phyloP scores from a whole-genome alignment of 2,888 invertebrate species.

The Watsonalla binaria region DNA sequence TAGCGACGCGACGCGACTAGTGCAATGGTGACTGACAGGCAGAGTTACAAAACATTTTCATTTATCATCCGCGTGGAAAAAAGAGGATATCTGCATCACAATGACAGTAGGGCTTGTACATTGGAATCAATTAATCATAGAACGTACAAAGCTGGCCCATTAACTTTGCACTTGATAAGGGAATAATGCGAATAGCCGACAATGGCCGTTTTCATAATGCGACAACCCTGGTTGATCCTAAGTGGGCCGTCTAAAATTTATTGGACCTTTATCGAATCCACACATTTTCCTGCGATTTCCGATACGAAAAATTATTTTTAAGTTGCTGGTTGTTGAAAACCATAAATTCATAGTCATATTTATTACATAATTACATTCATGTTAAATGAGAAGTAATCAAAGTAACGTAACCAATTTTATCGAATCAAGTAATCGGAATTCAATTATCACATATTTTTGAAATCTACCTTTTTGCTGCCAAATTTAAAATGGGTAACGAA shows the following conservation, averaged over 20 bases:
- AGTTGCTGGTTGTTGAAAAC: too few species aligned
- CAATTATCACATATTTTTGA: too few species aligned
- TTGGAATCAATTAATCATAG: conserved; percentile 75
- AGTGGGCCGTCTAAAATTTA: conserved; percentile 48
- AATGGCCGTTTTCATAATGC: conserved; percentile 61
- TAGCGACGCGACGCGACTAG: conserved; percentile 1
- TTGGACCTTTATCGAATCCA: conserved; percentile 62
- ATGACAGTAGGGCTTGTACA: conserved; percentile 53
- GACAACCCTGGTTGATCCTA: conserved; percentile 49
- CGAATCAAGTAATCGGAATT: too few species aligned
- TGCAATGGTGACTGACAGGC: conserved; percentile 16
- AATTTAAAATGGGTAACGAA: too few species aligned
- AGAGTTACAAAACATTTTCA: conserved; percentile 39
- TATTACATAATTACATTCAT: too few species aligned
- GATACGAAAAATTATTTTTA: conserved; percentile 12
- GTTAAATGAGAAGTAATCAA: too few species aligned
- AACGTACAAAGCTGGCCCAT: conserved; percentile 72
- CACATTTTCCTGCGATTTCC: conserved; percentile 45
- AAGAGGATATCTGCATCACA: conserved; percentile 73
- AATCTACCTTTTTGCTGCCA: too few species aligned
- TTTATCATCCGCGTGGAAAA: conserved; percentile 65
- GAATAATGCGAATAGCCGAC: conserved; percentile 69
- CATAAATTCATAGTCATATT: too few species aligned
- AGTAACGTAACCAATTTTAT: too few species aligned
- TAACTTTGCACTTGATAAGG: conserved; percentile 76